Base-by-base conservation (phyloP, 2,888 invertebrate species). In the Melolontha melolontha region DNA sequence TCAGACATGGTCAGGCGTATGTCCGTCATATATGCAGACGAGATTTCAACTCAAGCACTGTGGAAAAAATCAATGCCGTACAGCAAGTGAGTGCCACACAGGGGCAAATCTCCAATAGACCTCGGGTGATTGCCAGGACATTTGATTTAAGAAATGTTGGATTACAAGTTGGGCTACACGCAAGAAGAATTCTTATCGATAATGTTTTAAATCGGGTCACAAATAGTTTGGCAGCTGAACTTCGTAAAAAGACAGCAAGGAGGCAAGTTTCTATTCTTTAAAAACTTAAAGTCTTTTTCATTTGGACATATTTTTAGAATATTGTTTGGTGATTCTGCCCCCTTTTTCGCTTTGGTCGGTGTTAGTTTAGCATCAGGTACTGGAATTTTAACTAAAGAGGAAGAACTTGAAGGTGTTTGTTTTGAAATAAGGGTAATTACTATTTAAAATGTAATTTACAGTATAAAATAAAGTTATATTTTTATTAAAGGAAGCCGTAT, bases 391-490 rank as follows among this genome's bases (percentile, higher is more conserved):
- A 92, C 91, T 0, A 91, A 90, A 78, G 91, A 92, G 76, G 91
- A 92, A 79, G 92, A 93, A 83, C 80, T 92, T 34, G 92, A 93
- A 82, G 90, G 90, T 47, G 87, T 93, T 42, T 93, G 92, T 76
- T 90, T 89, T 87, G 92, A 92, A 85, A 92, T 93, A 70, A 84
- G 92, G 70, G 91, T 89, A 84, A 80, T 79, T 78, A 70, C 67
- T 14, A 17, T 14, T 49, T 14, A n/a, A 10, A 8, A 29, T 27
- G 27, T 50, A 11, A 59, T 42, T 5, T 14, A 42, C 12, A 12
- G 29, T 42, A 12, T 41, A 44, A 22, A 6, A 4, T 22, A 63
- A 7, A 27, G 29, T 2, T 27, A 14, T 8, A 6, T 39, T 57
- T 57, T 8, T 73, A 68, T 7, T 14, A 16, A 71, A 88, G 88